Evolutionary conservation across 1,140 invertebrate species (phyloP), one percentile per base, ranked within the genome.

Genomic region (Drosophila pseudoananassae): DNA sequence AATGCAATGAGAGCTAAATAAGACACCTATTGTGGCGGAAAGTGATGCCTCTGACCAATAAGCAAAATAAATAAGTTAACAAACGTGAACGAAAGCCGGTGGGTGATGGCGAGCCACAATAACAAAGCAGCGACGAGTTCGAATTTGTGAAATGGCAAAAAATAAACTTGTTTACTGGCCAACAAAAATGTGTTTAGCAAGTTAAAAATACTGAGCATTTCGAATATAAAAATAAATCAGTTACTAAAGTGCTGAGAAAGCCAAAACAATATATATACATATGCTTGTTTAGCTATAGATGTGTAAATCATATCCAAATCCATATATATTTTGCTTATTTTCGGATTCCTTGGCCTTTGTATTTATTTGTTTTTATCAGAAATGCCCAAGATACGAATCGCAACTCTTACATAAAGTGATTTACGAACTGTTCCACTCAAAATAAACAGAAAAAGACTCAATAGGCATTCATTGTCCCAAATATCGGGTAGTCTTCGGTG

Each of bases 401-500:
- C 2, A 10, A 5, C 33, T 33, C 47, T 68, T 55, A 55, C 63
- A 56, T 69, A 31, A 69, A 49, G 12, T 29, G 49, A 29, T 15
- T n/a, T 55, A 2, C 31, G 15, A 40, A 59, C 59, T 45, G 20
- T 31, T 50, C 29, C 64, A 38, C 45, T 55, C n/a, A 45, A 54
- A 38, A 58, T 54, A 57, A 53, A 49, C 56, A 56, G 20, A 20
- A 55, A 58, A 17, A 20, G 57, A 73, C 36, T 68, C 57, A 46
- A 61, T 70, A 49, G 66, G 58, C 60, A 59, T 81, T 65, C 68
- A 51, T 74, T 82, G 79, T 75, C 70, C 79, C 75, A 78, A 83
- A 78, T 83, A 70, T 55, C 63, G 55, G 46, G 46, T 50, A 56
- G 25, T 53, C 46, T 47, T 71, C 36, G 49, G 53, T 57, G 55